Evolutionary conservation across 2,797 vertebrate species (phyloP).

Genomic region (Gymnothorax reevesii): DNA sequence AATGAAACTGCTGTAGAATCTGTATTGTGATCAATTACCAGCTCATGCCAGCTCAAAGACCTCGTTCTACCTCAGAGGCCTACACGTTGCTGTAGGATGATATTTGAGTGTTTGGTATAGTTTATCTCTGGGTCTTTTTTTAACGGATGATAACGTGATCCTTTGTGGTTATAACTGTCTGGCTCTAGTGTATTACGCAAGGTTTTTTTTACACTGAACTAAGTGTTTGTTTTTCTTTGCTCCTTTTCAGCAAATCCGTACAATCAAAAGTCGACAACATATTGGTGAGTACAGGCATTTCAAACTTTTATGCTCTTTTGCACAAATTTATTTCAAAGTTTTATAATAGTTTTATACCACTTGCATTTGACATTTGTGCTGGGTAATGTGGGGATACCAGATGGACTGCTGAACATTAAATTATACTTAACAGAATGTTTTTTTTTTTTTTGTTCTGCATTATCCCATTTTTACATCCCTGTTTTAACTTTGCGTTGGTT

Average conservation of each 20-base stretch:
- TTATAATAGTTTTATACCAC: not conserved
- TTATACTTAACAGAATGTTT: not conserved
- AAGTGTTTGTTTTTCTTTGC: constrained; percentile 68
- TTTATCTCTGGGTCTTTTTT: constrained; percentile 50
- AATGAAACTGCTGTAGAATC: constrained; percentile 22
- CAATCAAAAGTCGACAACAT: constrained; percentile 98
- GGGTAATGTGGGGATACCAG: not conserved
- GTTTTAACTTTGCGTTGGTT: not conserved
- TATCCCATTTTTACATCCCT: not conserved
- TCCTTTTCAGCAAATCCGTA: constrained; percentile 91
- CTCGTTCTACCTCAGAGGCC: constrained; percentile 22
- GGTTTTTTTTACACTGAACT: constrained; percentile 64
- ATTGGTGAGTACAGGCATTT: constrained; percentile 85
- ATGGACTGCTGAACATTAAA: too few species aligned
- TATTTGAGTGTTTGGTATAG: constrained; percentile 54
- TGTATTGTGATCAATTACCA: constrained; percentile 38
- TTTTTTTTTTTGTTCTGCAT: not conserved
- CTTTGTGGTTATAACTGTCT: constrained; percentile 60
- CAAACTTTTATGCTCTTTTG: not conserved
- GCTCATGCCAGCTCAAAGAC: constrained; percentile 37
- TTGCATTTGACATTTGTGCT: not conserved
- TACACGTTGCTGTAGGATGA: constrained; percentile 35
- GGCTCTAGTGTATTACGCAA: constrained; percentile 64
- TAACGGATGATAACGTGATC: constrained; percentile 67
- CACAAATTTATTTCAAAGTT: not conserved